Percentiles rank a stretch among this genome's conserved stretches.
These are phyloP conservation scores for Drosophila kikkawai DNA, from an alignment of 1,140 invertebrate species.

Conservation along the genomic window DNA sequence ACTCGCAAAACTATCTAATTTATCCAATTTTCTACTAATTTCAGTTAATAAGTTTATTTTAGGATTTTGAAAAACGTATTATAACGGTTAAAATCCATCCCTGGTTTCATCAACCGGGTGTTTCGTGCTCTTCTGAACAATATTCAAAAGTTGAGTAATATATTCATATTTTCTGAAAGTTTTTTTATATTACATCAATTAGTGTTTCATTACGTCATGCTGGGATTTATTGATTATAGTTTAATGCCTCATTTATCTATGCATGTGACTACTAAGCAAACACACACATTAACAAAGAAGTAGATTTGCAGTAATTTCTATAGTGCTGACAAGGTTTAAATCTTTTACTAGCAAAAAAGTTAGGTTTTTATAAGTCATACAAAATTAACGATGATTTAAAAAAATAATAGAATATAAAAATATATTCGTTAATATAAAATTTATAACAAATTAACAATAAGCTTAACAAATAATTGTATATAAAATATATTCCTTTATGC, in stretches of 20 bases:
- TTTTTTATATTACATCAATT: background rate
- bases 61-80: too few relatives aligned
- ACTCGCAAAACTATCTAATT: too few relatives aligned
- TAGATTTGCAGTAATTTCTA: background rate
- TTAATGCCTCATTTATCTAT: conserved; percentile 2
- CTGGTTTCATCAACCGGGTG: background rate
- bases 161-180: background rate
- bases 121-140: background rate
- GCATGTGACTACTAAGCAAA: background rate
- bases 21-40: background rate
- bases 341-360: background rate
- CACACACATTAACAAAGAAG: background rate
- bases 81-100: background rate
- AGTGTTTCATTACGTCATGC: background rate
- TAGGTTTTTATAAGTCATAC: too few relatives aligned
- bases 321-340: background rate
- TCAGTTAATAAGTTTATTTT: background rate
- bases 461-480: too few relatives aligned
- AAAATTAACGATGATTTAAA: too few relatives aligned
- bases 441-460: too few relatives aligned
- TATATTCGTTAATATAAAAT: too few relatives aligned
- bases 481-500: too few relatives aligned
- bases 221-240: conserved; percentile 9
- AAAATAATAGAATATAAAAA: too few relatives aligned
- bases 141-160: background rate